A percentile compares a stretch with the other conserved stretches of the same genome.
Evolutionary conservation across 2,888 invertebrate genomes (phyloP).

Genomic region (Gastracanthus pulcherrimus): DNA sequence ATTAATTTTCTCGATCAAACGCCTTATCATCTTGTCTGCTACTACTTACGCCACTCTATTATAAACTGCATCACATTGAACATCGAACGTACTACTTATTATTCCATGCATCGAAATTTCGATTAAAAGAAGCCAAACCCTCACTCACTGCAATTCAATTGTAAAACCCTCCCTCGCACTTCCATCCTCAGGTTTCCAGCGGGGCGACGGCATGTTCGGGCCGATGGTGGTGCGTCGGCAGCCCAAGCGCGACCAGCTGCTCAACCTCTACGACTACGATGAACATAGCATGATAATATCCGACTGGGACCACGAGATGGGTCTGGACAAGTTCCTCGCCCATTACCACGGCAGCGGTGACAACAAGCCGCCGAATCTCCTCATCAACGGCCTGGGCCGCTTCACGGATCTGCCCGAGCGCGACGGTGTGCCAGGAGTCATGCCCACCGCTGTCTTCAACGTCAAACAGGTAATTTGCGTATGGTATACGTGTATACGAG

Average conservation of each 20-base stretch:
- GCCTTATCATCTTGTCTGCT: too few species aligned
- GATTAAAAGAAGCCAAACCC: too few species aligned
- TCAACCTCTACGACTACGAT: conserved; percentile 87
- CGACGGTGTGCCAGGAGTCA: conserved; percentile 75
- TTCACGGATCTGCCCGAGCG: conserved; percentile 71
- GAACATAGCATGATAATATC: conserved; percentile 87
- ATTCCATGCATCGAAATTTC: too few species aligned
- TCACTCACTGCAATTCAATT: too few species aligned
- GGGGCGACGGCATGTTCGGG: conserved; percentile 92
- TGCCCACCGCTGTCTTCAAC: conserved; percentile 82
- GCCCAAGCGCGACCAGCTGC: conserved; percentile 82
- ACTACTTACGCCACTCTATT: too few species aligned
- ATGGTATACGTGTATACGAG: too few species aligned
- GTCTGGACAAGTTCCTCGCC: conserved; percentile 87
- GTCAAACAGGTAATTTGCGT: conserved; percentile 86
- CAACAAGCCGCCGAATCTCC: conserved; percentile 89
- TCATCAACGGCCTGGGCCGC: conserved; percentile 90
- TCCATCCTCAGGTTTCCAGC: conserved; percentile 89
- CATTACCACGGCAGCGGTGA: conserved; percentile 91
- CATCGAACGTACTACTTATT: too few species aligned
- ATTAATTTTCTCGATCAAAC: too few species aligned
- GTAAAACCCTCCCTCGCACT: too few species aligned
- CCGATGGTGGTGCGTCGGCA: conserved; percentile 87
- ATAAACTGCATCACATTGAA: too few species aligned
- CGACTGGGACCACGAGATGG: conserved; percentile 89